Conservation (phyloP, 2,888 invertebrate species). For the Drosophila diplacantha region DNA sequence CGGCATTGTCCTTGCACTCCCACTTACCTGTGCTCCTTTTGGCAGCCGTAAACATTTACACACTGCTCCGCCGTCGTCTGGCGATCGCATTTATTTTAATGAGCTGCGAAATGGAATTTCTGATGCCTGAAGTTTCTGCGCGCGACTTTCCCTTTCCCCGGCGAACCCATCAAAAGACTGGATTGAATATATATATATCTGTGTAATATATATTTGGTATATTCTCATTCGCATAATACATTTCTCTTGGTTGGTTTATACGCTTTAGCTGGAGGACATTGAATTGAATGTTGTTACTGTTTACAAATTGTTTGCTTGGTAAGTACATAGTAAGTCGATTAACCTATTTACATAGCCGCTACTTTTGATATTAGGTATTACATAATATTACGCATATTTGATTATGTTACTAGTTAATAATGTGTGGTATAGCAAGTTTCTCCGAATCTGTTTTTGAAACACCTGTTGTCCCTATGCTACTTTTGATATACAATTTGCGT, state of each 20-base stretch:
- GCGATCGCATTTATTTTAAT: conserved; percentile 75
- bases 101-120: conserved; percentile 71
- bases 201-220: conserved; percentile 42
- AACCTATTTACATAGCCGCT: conserved; percentile 63
- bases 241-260: conserved; percentile 59
- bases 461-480: conserved; percentile 62
- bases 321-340: conserved; percentile 48
- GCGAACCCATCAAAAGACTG: conserved; percentile 14
- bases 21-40: conserved; percentile 31
- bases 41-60: conserved; percentile 44
- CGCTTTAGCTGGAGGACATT: conserved; percentile 68
- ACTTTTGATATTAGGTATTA: conserved; percentile 44
- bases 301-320: conserved; percentile 42
- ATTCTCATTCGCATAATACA: conserved; percentile 60
- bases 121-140: conserved; percentile 36
- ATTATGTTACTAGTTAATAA: conserved; percentile 38
- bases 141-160: conserved; percentile 2
- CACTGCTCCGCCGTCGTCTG: conserved; percentile 49
- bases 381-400: conserved; percentile 37
- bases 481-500: conserved; percentile 45
- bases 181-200: conserved; percentile 4
- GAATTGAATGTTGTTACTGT: conserved; percentile 61
- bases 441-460: conserved; percentile 62
- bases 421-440: conserved; percentile 8
- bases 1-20: conserved; percentile 50